Evolutionary conservation across 2,888 invertebrate genomes (phyloP).

Genomic region (Rotaria macrura): DNA sequence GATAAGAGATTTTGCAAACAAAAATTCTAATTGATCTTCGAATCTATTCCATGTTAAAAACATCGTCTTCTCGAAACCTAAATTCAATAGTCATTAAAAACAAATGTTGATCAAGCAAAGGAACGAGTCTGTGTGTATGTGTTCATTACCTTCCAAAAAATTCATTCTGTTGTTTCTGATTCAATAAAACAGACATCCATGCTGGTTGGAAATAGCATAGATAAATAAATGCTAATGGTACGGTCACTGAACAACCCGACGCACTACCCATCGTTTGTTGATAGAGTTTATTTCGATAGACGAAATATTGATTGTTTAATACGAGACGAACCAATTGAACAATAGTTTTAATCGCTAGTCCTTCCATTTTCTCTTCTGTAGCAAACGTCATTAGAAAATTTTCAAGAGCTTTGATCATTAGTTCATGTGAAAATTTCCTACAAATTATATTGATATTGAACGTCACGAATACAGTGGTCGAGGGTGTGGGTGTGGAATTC

Average conservation of each 20-base stretch:
- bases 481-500: no score
- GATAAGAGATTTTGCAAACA: not conserved
- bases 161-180: not conserved
- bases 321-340: not conserved
- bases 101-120: no score
- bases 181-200: not conserved
- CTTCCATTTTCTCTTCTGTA: not conserved
- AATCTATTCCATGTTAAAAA: not conserved
- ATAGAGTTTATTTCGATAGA: not conserved
- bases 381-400: not conserved
- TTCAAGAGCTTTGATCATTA: not conserved
- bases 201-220: not conserved
- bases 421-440: not conserved
- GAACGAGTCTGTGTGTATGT: no score
- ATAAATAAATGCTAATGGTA: not conserved
- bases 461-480: not conserved
- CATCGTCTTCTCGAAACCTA: no score
- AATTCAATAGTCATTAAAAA: no score
- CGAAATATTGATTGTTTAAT: not conserved
- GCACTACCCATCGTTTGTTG: not conserved
- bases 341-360: not conserved
- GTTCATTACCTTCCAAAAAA: not conserved
- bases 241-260: not conserved
- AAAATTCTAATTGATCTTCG: not conserved
- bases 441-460: not conserved